Percentiles rank a stretch among this genome's conserved stretches.
phyloP scores from a whole-genome alignment of 2,888 invertebrate species.

The Endomychus coccineus region DNA sequence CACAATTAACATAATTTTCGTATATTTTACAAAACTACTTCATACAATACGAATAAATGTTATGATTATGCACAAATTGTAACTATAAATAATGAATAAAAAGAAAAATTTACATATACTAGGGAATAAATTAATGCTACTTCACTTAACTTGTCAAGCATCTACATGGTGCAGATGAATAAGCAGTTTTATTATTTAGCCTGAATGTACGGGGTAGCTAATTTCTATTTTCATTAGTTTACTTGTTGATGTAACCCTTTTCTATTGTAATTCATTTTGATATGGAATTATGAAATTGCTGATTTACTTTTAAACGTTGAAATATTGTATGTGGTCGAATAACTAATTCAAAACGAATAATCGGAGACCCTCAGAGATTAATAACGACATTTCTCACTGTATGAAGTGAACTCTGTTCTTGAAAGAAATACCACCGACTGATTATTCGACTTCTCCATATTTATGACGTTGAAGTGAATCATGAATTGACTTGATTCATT shows the following conservation, averaged over 20 bases:
- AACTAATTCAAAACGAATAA: too few species aligned
- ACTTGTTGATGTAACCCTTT: neutral
- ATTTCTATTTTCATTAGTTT: conserved; percentile 2
- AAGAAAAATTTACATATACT: conserved; percentile 20
- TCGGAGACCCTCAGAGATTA: too few species aligned
- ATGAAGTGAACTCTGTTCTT: too few species aligned
- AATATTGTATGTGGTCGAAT: too few species aligned
- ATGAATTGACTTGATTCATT: too few species aligned
- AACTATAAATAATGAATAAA: conserved; percentile 22
- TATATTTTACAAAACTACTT: conserved; percentile 22
- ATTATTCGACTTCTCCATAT: too few species aligned
- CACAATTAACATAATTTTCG: conserved; percentile 22
- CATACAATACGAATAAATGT: conserved; percentile 22
- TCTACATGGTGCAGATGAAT: conserved; percentile 7
- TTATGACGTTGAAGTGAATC: too few species aligned
- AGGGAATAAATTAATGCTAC: conserved; percentile 14
- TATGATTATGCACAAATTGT: conserved; percentile 26
- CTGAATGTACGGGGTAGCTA: conserved; percentile 2
- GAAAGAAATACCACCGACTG: too few species aligned
- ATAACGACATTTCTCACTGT: too few species aligned
- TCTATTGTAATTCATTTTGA: too few species aligned
- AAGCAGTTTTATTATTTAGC: conserved; percentile 1
- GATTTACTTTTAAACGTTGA: too few species aligned
- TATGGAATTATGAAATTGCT: too few species aligned
- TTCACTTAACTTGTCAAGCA: conserved; percentile 10